Conservation (phyloP, 2,797 vertebrate genomes). For the Dendrocincla fuliginosa region DNA sequence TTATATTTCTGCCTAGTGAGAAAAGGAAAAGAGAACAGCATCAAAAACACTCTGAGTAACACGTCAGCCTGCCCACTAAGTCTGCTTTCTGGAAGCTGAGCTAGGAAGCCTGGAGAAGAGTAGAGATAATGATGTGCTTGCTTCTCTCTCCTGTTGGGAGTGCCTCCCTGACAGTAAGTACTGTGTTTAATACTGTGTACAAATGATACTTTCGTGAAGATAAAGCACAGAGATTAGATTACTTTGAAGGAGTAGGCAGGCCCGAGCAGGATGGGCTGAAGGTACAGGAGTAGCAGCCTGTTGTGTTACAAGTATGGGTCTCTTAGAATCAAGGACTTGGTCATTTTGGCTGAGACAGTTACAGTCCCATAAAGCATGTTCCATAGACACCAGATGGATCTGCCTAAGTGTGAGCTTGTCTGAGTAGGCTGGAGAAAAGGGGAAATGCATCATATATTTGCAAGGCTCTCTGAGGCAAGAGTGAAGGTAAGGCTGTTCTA, state of each 20-base stretch:
- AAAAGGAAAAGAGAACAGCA: neutral
- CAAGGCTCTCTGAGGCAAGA: neutral
- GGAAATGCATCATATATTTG: neutral
- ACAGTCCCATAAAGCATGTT: neutral
- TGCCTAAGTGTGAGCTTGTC: neutral
- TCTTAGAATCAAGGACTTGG: neutral
- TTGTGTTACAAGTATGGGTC: neutral
- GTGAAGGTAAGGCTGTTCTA: neutral
- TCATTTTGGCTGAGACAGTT: neutral
- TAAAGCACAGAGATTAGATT: neutral
- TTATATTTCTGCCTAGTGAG: neutral
- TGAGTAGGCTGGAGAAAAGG: neutral
- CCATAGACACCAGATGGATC: neutral
- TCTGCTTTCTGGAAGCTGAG: neutral
- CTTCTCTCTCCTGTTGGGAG: conserved; percentile 29
- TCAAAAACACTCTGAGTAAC: neutral
- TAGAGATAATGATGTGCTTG: neutral
- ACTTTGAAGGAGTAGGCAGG: neutral
- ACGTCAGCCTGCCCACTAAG: neutral
- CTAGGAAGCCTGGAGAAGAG: neutral
- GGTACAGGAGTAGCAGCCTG: neutral
- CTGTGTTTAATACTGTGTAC: neutral
- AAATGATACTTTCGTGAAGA: neutral
- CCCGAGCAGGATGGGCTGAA: neutral
- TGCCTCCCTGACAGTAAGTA: neutral